Percentiles rank a stretch among this genome's conserved stretches.
Evolutionary conservation across 2,888 invertebrate genomes (phyloP).

Genomic region (Busseola fusca): DNA sequence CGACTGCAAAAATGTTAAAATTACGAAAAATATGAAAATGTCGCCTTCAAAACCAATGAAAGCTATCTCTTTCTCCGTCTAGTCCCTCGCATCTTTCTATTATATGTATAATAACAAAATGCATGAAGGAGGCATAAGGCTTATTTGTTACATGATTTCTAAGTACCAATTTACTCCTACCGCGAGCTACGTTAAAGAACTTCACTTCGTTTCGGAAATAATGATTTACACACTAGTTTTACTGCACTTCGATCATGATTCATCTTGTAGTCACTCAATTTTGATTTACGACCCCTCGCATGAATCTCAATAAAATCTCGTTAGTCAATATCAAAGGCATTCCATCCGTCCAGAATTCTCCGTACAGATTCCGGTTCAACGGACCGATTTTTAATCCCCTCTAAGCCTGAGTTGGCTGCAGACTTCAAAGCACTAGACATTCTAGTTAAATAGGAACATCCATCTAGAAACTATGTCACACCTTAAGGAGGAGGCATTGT

Average conservation of each 20-base stretch:
- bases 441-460: neutral
- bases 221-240: neutral
- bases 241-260: neutral
- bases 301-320: neutral
- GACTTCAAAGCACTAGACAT: slow-evolving; percentile 1
- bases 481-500: neutral
- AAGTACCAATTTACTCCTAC: neutral
- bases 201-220: neutral
- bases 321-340: slow-evolving; percentile 36
- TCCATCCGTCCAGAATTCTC: slow-evolving; percentile 20
- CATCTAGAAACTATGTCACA: neutral
- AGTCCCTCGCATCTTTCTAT: neutral
- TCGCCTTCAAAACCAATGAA: neutral
- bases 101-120: neutral
- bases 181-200: neutral
- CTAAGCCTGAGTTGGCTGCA: slow-evolving; percentile 12
- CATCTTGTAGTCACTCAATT: neutral
- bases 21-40: too few species aligned
- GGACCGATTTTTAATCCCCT: slow-evolving; percentile 32
- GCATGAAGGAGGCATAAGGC: too few species aligned
- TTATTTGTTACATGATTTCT: neutral
- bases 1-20: too few species aligned
- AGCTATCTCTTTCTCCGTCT: too few species aligned
- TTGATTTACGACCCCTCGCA: slow-evolving; percentile 4
- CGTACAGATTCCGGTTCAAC: slow-evolving; percentile 33